Evolutionary conservation across 2,888 invertebrate genomes (phyloP), one percentile per base, ranked within the genome.

Genomic region (Malthinus seriepunctatus): DNA sequence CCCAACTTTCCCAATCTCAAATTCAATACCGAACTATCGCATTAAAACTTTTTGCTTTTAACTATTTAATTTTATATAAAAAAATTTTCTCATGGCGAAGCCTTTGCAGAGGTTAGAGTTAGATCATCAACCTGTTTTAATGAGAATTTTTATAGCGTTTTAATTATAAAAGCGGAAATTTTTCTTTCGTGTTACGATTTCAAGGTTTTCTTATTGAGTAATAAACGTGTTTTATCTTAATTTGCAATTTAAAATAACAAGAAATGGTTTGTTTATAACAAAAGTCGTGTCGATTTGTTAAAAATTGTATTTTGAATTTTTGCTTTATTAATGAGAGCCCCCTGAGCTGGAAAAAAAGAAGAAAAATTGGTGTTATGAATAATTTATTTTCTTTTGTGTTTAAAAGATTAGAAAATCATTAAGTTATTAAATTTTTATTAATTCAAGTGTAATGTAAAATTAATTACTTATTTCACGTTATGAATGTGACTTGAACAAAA

Each of bases 21-120:
- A 54, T 51, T 38, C 23, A 45, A 60, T 32, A 60, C 55, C 55
- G 51, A 51, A 55, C 58, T 51, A 51, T 51, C 44, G 46, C 56
- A 23, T 23, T 23, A 23, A 23, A 23, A 23, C 23, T 23, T 23
- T 23, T 23, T 23, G 2, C 3, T 5, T 23, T 23, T 23, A 23
- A 23, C 23, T 5, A 23, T 23, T 23, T 23, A 2, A 23, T 23
- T 23, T 23, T 23, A 5, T 23, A 3, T 23, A 23, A 23, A 23
- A 23, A 23, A 23, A 23, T 23, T 23, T 23, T 23, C 23, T 23
- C 23, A 2, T 5, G 5, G 2, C 23, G 23, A 23, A 23, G 5
- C 23, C 23, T 23, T 23, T 23, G 5, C 5, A 23, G 23, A 23
- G 23, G 23, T 5, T 23, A 23, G 3, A 23, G 23, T 23, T 23